Conservation (phyloP, 2,797 vertebrate species). For the Podarcis siculus region DNA sequence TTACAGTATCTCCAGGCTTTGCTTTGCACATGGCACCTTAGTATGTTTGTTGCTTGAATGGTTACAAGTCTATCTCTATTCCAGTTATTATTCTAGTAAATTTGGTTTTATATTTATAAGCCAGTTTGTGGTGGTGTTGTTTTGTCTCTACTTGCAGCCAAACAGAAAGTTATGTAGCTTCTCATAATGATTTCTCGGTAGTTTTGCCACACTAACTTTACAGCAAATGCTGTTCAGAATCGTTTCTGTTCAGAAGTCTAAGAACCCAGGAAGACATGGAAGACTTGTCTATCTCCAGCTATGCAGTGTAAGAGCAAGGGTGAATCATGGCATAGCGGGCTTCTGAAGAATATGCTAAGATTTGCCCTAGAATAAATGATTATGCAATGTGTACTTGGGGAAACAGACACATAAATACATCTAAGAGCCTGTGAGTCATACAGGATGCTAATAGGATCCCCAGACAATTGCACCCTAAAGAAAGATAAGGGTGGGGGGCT, state of each 20-base stretch:
- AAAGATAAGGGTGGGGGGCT: constrained; percentile 3
- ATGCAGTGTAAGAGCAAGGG: constrained; percentile 21
- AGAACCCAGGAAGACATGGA: background rate
- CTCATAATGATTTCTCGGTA: background rate
- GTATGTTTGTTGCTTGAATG: no score
- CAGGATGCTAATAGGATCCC: constrained; percentile 14
- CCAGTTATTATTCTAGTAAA: no score
- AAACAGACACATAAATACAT: constrained; percentile 34
- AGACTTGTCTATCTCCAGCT: background rate
- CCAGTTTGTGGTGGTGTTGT: no score
- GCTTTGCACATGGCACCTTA: no score
- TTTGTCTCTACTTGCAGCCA: background rate
- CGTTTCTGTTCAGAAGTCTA: background rate
- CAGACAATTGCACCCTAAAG: background rate
- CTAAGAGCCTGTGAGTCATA: constrained; percentile 48
- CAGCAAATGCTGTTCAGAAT: background rate
- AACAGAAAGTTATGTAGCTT: background rate
- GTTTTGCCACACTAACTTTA: background rate
- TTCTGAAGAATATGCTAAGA: constrained; percentile 8
- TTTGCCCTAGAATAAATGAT: background rate
- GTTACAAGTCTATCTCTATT: no score
- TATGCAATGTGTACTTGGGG: constrained; percentile 9
- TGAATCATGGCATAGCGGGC: constrained; percentile 1
- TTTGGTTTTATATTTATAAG: no score
- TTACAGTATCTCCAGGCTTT: no score